A percentile compares a stretch with the other conserved stretches of the same genome.
Evolutionary conservation across 2,888 invertebrate genomes (phyloP).

Genomic region (Pristionchus arcanus): DNA sequence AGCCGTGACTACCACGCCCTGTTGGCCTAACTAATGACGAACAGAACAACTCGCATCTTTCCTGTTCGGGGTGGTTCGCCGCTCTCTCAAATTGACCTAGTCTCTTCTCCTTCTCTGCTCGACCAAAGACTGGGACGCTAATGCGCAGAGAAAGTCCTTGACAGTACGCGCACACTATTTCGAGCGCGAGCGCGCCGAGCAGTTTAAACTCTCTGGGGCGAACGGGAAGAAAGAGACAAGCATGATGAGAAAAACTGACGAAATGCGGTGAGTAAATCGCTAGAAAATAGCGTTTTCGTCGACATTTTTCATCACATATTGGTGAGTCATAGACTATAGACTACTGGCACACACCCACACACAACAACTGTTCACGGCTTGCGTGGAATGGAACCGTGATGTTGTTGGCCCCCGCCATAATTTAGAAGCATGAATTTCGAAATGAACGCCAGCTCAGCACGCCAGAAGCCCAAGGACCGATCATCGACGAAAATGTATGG

Average conservation of each 20-base stretch:
- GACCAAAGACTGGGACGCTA: background rate
- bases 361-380: background rate
- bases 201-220: background rate
- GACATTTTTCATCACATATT: background rate
- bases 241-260: background rate
- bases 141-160: background rate
- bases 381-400: background rate
- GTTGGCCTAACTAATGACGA: constrained; percentile 10
- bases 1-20: constrained; percentile 36
- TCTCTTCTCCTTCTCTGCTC: background rate
- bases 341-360: background rate
- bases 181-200: background rate
- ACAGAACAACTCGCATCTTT: background rate
- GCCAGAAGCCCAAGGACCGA: too few species aligned
- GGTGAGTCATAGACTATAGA: constrained; percentile 8
- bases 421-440: background rate
- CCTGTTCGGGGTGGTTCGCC: background rate
- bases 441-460: too few species aligned
- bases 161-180: constrained; percentile 36
- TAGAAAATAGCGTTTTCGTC: background rate
- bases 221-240: background rate
- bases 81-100: background rate
- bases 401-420: background rate
- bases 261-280: constrained; percentile 15
- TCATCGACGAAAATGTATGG: too few species aligned